Evolutionary conservation across 2,113 vertebrate species (phyloP).

Genomic region (Reinhardtius hippoglossoides): DNA sequence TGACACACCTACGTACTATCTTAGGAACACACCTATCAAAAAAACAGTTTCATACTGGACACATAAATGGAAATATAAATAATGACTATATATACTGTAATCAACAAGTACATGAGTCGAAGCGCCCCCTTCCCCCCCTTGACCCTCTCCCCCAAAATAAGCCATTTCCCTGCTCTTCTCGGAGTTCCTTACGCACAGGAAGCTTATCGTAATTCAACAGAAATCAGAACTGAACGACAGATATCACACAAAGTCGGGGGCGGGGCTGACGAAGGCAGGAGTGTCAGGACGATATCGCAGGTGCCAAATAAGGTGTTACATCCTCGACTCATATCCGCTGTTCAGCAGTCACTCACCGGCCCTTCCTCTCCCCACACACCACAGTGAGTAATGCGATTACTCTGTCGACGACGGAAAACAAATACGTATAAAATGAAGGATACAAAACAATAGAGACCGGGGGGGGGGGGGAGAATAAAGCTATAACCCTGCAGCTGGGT

Average conservation of each 20-base stretch:
- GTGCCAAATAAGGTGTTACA: constrained; percentile 31
- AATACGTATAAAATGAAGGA: constrained; percentile 60
- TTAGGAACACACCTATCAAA: constrained; percentile 73
- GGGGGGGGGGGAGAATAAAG: constrained; percentile 58
- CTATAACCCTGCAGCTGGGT: constrained; percentile 73
- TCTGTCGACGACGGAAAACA: constrained; percentile 49
- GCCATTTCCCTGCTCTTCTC: constrained; percentile 31
- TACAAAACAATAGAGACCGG: constrained; percentile 58
- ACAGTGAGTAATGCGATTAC: constrained; percentile 38
- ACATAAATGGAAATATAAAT: constrained; percentile 79
- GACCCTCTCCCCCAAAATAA: constrained; percentile 20
- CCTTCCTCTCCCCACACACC: constrained; percentile 25
- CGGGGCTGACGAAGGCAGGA: constrained; percentile 25
- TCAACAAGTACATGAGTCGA: constrained; percentile 51
- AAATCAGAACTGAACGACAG: constrained; percentile 43
- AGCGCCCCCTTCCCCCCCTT: constrained; percentile 2
- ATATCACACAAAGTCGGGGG: constrained; percentile 26
- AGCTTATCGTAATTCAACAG: constrained; percentile 43
- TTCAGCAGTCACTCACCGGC: constrained; percentile 22
- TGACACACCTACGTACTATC: constrained; percentile 58
- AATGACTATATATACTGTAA: constrained; percentile 69
- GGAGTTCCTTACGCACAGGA: constrained; percentile 44
- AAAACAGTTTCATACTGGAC: constrained; percentile 63
- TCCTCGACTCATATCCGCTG: constrained; percentile 20
- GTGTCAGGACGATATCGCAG: constrained; percentile 46